These are phyloP conservation scores for Parthenolecanium corni DNA, from an alignment of 2,888 invertebrate genomes.

Conservation along the genomic window DNA sequence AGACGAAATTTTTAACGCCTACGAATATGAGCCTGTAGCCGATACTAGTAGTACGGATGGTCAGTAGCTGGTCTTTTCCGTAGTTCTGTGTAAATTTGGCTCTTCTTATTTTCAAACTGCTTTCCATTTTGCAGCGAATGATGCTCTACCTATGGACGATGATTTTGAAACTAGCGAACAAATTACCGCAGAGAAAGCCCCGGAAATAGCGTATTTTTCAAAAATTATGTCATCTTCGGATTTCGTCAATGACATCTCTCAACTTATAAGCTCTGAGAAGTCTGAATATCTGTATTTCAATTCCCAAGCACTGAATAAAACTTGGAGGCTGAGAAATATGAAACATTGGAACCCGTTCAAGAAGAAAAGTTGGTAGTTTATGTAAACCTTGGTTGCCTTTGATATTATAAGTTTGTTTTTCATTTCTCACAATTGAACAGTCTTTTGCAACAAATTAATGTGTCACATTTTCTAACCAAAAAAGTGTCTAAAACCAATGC, in stretches of 20 bases:
- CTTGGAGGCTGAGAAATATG: background rate
- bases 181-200: background rate
- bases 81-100: background rate
- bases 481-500: too few relatives aligned
- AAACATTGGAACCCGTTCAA: conserved; percentile 10
- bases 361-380: conserved; percentile 7
- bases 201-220: background rate
- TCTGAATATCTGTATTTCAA: conserved; percentile 18
- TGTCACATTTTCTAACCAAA: too few relatives aligned
- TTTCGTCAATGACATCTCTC: conserved; percentile 8
- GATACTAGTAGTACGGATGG: conserved; percentile 1
- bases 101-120: too few relatives aligned
- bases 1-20: background rate
- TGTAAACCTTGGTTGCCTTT: too few relatives aligned
- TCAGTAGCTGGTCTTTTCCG: background rate
- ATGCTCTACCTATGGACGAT: background rate
- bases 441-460: too few relatives aligned
- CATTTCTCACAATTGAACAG: too few relatives aligned
- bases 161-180: background rate
- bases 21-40: background rate
- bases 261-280: conserved; percentile 10
- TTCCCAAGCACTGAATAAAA: background rate
- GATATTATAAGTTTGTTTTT: too few relatives aligned
- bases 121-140: background rate
- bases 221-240: conserved; percentile 12